phyloP scores from a whole-genome alignment of 2,888 invertebrate genomes.

The Eristalinus aeneus region DNA sequence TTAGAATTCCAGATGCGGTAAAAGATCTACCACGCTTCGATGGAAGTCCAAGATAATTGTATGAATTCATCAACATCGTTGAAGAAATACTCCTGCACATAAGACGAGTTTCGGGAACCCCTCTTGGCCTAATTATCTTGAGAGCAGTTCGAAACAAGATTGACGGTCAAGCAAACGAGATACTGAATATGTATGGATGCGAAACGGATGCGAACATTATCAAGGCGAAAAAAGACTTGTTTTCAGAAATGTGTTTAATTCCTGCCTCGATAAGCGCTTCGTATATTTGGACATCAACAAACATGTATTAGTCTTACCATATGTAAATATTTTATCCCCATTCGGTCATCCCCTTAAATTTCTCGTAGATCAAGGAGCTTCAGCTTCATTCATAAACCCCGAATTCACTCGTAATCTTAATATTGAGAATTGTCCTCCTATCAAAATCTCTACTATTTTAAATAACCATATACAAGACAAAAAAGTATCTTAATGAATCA shows the following conservation, averaged over 20 bases:
- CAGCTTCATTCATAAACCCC: conserved; percentile 49
- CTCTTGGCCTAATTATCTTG: too few species aligned
- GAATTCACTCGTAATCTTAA: conserved; percentile 10
- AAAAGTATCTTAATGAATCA: conserved; percentile 20
- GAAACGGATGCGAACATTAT: too few species aligned
- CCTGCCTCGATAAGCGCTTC: conserved; percentile 29
- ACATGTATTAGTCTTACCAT: conserved; percentile 37
- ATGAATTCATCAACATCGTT: too few species aligned
- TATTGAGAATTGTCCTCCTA: background rate
- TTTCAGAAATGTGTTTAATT: too few species aligned
- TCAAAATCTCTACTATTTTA: conserved; percentile 27
- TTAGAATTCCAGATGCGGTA: conserved; percentile 17
- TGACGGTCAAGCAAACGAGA: too few species aligned
- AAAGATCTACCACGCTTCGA: conserved; percentile 57
- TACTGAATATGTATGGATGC: too few species aligned
- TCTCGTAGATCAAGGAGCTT: conserved; percentile 50
- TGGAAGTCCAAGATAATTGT: too few species aligned
- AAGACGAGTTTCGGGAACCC: too few species aligned
- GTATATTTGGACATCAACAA: conserved; percentile 42
- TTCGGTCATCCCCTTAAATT: conserved; percentile 49
- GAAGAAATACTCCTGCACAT: too few species aligned
- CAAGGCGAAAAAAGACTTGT: too few species aligned
- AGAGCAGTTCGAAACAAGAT: too few species aligned
- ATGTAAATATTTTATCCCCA: conserved; percentile 43
- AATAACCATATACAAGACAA: conserved; percentile 24